Conservation (phyloP, 1,140 invertebrate species). For the Drosophila pruinosa region DNA sequence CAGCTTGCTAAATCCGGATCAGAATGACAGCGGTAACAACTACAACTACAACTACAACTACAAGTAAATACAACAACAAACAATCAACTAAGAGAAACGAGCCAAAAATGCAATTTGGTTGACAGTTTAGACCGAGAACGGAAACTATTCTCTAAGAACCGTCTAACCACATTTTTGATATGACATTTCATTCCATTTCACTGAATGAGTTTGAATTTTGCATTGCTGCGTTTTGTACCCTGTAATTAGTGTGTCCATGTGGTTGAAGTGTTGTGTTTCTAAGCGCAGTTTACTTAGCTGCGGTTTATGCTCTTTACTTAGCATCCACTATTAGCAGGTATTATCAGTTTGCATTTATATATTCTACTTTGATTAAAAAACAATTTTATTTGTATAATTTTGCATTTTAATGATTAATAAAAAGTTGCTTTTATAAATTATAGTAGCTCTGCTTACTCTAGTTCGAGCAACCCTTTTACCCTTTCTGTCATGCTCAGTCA, state of each 20-base stretch:
- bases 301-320: too few species aligned
- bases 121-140: slow-evolving; percentile 10
- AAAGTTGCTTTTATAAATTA: too few species aligned
- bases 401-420: too few species aligned
- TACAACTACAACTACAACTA: slow-evolving; percentile 12
- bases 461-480: too few species aligned
- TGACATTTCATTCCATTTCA: slow-evolving; percentile 61
- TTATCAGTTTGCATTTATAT: too few species aligned
- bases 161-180: slow-evolving; percentile 56
- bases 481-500: background rate
- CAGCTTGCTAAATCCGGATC: slow-evolving; percentile 10
- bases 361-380: too few species aligned
- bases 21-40: slow-evolving; percentile 19
- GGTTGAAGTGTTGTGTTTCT: background rate
- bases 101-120: slow-evolving; percentile 30
- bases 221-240: background rate
- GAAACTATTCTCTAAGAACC: background rate
- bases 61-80: slow-evolving; percentile 11
- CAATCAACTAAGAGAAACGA: slow-evolving; percentile 1
- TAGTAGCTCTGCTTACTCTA: too few species aligned
- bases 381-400: too few species aligned
- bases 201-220: background rate
- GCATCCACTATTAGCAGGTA: too few species aligned
- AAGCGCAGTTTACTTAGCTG: too few species aligned
- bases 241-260: background rate